Evolutionary conservation across 2,888 invertebrate species (phyloP).

Genomic region (Xestoiulus laeticollis): DNA sequence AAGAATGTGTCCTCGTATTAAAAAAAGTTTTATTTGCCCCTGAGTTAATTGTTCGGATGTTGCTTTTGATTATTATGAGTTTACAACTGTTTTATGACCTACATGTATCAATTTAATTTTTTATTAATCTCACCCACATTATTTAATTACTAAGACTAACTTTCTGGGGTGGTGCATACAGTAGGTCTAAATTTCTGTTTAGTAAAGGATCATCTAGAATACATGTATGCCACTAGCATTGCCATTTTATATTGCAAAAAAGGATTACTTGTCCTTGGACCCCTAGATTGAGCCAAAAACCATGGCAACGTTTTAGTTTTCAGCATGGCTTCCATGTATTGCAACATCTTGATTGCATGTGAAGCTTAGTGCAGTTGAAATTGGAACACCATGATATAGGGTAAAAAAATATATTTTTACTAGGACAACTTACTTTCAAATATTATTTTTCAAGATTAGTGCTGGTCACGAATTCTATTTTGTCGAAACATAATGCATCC

Average conservation of each 20-base stretch:
- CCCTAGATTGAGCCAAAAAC: neutral
- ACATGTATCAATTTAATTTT: constrained; percentile 3
- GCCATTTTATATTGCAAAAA: neutral
- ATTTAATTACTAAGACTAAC: neutral
- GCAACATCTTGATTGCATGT: no score
- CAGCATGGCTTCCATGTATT: no score
- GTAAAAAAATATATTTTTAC: no score
- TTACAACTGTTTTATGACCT: neutral
- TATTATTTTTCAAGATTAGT: no score
- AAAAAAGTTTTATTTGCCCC: neutral
- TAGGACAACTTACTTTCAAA: no score
- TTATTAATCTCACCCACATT: neutral
- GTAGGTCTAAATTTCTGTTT: neutral
- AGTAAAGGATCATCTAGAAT: neutral
- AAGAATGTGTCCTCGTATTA: neutral
- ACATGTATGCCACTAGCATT: neutral
- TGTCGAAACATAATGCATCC: no score
- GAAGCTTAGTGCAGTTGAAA: no score
- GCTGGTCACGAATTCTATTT: no score
- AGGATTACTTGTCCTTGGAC: neutral
- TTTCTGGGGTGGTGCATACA: neutral
- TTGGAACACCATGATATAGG: no score
- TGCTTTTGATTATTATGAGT: neutral
- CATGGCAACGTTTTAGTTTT: neutral
- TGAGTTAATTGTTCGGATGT: neutral